Conservation (phyloP, 1,140 invertebrate genomes). For the Zeugodacus cucurbitae region DNA sequence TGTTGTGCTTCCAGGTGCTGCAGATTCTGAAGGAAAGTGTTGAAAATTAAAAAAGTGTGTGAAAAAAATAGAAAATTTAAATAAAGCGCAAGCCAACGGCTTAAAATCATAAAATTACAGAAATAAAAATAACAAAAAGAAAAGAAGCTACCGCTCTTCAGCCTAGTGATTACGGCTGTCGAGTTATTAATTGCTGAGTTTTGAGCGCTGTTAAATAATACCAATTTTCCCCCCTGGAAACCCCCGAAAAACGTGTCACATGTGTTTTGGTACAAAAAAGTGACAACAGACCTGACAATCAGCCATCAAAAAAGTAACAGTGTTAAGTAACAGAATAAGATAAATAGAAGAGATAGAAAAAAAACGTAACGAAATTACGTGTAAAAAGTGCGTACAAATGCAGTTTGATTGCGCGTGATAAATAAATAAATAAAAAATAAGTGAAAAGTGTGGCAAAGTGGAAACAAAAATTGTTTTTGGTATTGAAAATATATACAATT, state of each 20-base stretch:
- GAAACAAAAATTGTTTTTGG: background rate
- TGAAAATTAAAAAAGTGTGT: background rate
- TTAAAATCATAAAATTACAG: background rate
- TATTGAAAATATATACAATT: background rate
- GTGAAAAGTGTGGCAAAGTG: conserved; percentile 12
- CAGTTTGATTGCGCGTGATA: background rate
- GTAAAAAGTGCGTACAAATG: background rate
- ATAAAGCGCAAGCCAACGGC: background rate
- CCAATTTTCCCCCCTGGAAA: background rate
- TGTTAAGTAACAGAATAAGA: background rate
- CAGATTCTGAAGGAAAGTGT: background rate
- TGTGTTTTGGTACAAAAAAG: conserved; percentile 3
- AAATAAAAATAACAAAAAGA: background rate
- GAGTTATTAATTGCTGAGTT: background rate
- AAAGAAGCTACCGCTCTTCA: background rate
- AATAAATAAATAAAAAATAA: background rate
- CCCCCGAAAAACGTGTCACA: background rate
- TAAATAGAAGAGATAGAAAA: background rate
- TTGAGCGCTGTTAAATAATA: background rate
- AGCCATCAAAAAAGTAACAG: background rate
- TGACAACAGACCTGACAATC: background rate
- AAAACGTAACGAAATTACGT: background rate
- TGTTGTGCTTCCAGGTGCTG: background rate
- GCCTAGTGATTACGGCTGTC: background rate
- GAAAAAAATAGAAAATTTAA: background rate